A percentile compares a stretch with the other conserved stretches of the same genome.
Evolutionary conservation across 1,140 invertebrate genomes (phyloP).

Genomic region (Latrodectus geometricus): DNA sequence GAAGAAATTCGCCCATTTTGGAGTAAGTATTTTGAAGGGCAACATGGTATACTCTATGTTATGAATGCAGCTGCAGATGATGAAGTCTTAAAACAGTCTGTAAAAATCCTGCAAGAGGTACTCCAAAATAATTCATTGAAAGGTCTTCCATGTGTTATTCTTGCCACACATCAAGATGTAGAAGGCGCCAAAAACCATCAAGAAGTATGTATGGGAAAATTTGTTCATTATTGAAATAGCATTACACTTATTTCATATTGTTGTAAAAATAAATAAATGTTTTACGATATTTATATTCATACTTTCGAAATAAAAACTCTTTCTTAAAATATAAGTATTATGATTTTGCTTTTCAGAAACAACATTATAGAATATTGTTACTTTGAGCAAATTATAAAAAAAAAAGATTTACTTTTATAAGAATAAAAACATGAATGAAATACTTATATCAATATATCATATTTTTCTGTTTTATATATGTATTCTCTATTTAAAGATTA

Average conservation of each 20-base stretch:
- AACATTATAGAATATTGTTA: too few species aligned
- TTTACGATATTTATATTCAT: not conserved
- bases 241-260: not conserved
- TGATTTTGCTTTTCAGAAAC: too few species aligned
- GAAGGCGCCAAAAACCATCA: slow-evolving; percentile 34
- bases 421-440: too few species aligned
- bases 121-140: slow-evolving; percentile 55
- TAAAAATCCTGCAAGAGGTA: slow-evolving; percentile 59
- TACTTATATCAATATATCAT: too few species aligned
- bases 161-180: slow-evolving; percentile 61
- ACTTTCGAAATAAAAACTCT: not conserved
- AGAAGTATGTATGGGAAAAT: slow-evolving; percentile 41
- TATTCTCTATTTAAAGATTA: too few species aligned
- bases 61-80: slow-evolving; percentile 61
- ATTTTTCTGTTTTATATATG: too few species aligned
- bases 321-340: not conserved
- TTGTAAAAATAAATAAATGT: not conserved
- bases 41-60: slow-evolving; percentile 64
- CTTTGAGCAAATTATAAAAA: too few species aligned
- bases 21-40: slow-evolving; percentile 64
- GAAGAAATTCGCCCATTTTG: slow-evolving; percentile 63
- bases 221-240: too few species aligned
- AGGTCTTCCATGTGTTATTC: slow-evolving; percentile 64
- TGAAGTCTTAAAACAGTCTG: slow-evolving; percentile 49
- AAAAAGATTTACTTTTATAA: too few species aligned